These are phyloP conservation scores for Anguilla pacifica DNA, from an alignment of 2,797 vertebrate genomes.

Conservation along the genomic window DNA sequence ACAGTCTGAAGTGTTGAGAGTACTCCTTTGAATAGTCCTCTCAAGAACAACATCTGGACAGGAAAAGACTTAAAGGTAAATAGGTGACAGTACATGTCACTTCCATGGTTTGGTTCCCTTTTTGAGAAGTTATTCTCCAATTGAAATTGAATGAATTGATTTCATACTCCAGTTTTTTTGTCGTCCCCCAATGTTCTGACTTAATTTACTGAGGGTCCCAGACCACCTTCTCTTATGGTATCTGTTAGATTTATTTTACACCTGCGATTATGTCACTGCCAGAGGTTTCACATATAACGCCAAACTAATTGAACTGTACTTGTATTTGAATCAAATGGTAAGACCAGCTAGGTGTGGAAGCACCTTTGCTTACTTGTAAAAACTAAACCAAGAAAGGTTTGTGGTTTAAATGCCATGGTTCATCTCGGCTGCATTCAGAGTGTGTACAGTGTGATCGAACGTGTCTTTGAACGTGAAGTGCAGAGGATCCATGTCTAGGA, in stretches of 20 bases:
- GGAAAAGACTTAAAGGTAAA: background rate
- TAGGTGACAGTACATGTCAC: too few relatives aligned
- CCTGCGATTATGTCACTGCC: background rate
- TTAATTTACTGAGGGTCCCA: background rate
- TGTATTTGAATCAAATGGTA: background rate
- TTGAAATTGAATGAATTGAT: too few relatives aligned
- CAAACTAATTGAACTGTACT: background rate
- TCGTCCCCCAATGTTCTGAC: background rate
- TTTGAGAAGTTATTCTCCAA: too few relatives aligned
- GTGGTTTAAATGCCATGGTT: background rate
- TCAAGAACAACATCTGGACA: background rate
- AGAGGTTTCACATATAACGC: background rate
- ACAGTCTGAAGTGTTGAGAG: background rate
- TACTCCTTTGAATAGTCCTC: background rate
- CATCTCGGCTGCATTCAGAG: background rate
- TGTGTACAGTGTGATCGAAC: background rate
- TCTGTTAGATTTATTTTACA: background rate
- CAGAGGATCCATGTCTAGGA: background rate
- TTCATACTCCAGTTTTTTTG: too few relatives aligned
- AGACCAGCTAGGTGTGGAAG: background rate
- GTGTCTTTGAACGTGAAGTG: background rate
- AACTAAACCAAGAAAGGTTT: background rate
- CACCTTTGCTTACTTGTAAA: background rate
- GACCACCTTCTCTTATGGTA: background rate
- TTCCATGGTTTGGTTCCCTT: too few relatives aligned